These are phyloP conservation scores for Callocephalon fimbriatum DNA, from an alignment of 2,113 vertebrate species.

Conservation along the genomic window DNA sequence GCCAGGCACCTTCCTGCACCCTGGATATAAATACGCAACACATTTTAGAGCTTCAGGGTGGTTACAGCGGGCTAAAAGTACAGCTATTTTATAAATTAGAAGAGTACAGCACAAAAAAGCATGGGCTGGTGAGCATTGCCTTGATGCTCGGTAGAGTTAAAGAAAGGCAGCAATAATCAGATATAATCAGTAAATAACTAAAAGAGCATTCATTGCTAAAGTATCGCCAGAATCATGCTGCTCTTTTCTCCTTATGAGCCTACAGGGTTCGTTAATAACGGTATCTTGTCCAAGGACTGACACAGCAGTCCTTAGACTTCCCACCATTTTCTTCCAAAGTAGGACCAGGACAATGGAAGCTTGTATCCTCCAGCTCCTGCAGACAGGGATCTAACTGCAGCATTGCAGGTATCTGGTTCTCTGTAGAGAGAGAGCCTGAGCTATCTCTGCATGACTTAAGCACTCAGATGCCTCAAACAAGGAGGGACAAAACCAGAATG, in stretches of 20 bases:
- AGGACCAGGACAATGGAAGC: not conserved
- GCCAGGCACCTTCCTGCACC: not conserved
- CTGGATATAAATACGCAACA: not conserved
- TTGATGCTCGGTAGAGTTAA: not conserved
- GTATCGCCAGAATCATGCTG: not conserved
- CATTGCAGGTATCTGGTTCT: not conserved
- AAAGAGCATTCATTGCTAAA: not conserved
- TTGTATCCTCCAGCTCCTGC: not conserved
- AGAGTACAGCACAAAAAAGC: not conserved
- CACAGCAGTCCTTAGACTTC: not conserved
- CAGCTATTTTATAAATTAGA: not conserved
- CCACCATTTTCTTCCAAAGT: not conserved
- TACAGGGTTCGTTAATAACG: not conserved
- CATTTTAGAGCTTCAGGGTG: not conserved
- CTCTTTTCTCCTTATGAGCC: not conserved
- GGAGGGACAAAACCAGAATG: not conserved
- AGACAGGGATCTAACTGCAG: not conserved
- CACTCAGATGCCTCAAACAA: not conserved
- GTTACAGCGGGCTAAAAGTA: not conserved
- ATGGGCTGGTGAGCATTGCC: not conserved
- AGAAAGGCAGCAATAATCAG: not conserved
- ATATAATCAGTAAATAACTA: not conserved
- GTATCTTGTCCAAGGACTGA: not conserved
- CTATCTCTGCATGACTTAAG: not conserved
- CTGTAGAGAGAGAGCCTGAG: not conserved